These are phyloP conservation scores for Pseudomugil gertrudae DNA, from an alignment of 2,797 vertebrate species.

Conservation along the genomic window DNA sequence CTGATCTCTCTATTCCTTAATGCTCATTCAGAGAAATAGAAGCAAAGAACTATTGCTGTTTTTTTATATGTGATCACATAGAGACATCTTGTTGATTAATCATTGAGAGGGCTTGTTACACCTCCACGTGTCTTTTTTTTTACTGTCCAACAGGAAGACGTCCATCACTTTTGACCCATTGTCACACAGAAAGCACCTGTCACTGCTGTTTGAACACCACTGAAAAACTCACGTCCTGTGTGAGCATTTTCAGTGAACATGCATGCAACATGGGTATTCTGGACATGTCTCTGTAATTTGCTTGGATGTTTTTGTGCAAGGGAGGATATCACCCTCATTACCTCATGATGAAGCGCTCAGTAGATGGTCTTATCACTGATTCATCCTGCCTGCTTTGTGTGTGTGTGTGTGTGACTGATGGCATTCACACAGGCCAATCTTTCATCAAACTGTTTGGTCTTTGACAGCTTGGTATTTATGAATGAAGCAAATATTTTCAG, in stretches of 20 bases:
- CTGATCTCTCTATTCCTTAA: constrained; percentile 94
- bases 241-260: constrained; percentile 2
- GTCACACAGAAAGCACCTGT: constrained; percentile 25
- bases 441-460: constrained; percentile 63
- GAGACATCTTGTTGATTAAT: constrained; percentile 36
- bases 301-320: constrained; percentile 55
- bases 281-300: constrained; percentile 44
- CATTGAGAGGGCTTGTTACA: constrained; percentile 17
- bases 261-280: constrained; percentile 7
- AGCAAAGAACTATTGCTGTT: constrained; percentile 14
- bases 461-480: constrained; percentile 67
- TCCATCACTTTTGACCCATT: constrained; percentile 26
- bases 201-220: constrained; percentile 30
- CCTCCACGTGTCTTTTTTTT: constrained; percentile 48
- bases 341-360: constrained; percentile 75
- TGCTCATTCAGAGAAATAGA: constrained; percentile 59
- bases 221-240: neutral
- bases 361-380: constrained; percentile 73
- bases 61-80: constrained; percentile 32
- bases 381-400: constrained; percentile 68
- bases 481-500: constrained; percentile 58
- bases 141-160: constrained; percentile 41
- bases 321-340: constrained; percentile 75
- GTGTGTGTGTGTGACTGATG: constrained; percentile 62
- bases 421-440: constrained; percentile 55